These are phyloP conservation scores for Mamestra configurata DNA, from an alignment of 1,140 invertebrate species.

Conservation along the genomic window DNA sequence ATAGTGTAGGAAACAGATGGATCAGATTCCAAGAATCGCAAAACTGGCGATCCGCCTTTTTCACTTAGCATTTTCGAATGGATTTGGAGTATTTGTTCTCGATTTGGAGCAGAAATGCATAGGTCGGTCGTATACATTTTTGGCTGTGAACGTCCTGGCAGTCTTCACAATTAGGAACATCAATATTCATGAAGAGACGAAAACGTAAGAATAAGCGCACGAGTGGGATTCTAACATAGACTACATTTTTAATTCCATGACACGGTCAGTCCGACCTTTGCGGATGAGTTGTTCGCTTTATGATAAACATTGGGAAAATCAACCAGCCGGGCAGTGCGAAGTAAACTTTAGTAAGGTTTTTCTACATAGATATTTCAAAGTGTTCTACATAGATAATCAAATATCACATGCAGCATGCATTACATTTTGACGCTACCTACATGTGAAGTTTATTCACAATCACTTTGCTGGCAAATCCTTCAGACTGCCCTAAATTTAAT, in stretches of 20 bases:
- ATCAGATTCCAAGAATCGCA: background rate
- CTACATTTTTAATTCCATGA: slow-evolving; percentile 26
- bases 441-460: background rate
- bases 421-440: too few relatives aligned
- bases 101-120: background rate
- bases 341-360: too few relatives aligned
- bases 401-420: too few relatives aligned
- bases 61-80: background rate
- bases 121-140: background rate
- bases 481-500: background rate
- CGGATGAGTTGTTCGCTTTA: background rate
- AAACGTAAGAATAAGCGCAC: slow-evolving; percentile 8
- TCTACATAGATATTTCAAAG: too few relatives aligned
- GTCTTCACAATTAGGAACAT: slow-evolving; percentile 2
- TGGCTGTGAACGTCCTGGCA: too few relatives aligned
- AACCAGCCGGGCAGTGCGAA: too few relatives aligned
- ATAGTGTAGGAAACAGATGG: background rate
- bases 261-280: slow-evolving; percentile 23
- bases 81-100: background rate
- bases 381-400: too few relatives aligned
- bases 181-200: slow-evolving; percentile 4
- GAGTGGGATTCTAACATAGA: background rate
- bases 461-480: background rate
- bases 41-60: background rate
- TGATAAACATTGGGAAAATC: background rate